Conservation (phyloP, 1,140 invertebrate genomes). For the Geopemphigus sp. region DNA sequence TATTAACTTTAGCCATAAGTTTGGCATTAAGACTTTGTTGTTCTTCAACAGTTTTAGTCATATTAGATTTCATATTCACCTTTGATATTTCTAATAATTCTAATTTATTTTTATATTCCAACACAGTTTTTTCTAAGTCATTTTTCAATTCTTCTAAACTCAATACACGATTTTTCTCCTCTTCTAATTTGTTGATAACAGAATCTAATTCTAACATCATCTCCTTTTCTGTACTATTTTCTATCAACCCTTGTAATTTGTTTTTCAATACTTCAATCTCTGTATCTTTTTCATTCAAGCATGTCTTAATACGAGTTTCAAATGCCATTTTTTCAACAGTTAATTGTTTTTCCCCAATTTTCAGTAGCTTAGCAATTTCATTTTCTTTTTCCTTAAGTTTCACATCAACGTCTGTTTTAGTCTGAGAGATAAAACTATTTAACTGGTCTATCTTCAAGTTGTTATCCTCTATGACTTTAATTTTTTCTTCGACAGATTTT, state of each 20-base stretch:
- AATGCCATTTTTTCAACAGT: neutral
- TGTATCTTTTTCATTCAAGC: slow-evolving; percentile 3
- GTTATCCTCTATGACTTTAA: neutral
- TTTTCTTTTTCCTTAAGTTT: slow-evolving; percentile 18
- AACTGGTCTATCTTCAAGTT: slow-evolving; percentile 4
- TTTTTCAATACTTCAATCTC: slow-evolving; percentile 9
- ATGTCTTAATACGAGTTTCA: neutral
- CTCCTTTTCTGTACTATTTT: slow-evolving; percentile 32
- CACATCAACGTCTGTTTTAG: neutral
- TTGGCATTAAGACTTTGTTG: neutral
- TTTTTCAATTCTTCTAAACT: slow-evolving; percentile 17
- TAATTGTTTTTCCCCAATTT: neutral
- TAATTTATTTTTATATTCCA: slow-evolving; percentile 9
- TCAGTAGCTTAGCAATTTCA: neutral
- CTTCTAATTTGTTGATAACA: neutral
- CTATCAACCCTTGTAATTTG: neutral
- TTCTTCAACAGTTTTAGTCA: slow-evolving; percentile 24
- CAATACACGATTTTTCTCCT: neutral
- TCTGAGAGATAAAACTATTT: neutral
- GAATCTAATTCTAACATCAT: slow-evolving; percentile 26
- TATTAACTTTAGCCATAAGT: neutral
- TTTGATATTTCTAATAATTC: neutral
- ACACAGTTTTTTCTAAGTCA: slow-evolving; percentile 1
- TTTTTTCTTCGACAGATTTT: slow-evolving; percentile 5
- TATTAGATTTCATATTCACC: neutral